These are phyloP conservation scores for Melieria omissa DNA, from an alignment of 2,888 invertebrate genomes.

Conservation along the genomic window DNA sequence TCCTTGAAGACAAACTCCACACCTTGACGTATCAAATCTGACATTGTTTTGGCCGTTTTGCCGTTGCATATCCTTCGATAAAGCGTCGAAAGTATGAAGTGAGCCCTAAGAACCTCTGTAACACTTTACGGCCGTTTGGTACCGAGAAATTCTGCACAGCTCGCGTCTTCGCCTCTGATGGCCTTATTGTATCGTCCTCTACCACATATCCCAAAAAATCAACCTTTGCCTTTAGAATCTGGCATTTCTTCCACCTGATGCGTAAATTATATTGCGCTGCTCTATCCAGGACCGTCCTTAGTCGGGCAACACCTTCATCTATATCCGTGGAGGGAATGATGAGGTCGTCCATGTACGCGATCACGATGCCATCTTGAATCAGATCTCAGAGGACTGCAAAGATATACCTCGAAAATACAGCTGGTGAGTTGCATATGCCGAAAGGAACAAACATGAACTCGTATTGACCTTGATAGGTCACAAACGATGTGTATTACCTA, in stretches of 20 bases:
- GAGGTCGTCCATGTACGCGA: too few relatives aligned
- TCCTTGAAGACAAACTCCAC: conserved; percentile 33
- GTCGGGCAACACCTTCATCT: too few relatives aligned
- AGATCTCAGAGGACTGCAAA: too few relatives aligned
- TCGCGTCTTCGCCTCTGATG: conserved; percentile 32
- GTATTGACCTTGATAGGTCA: background rate
- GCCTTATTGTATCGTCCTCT: conserved; percentile 12
- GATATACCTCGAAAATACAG: too few relatives aligned
- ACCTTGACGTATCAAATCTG: conserved; percentile 24
- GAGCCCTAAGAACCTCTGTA: conserved; percentile 38
- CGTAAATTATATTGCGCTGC: conserved; percentile 25
- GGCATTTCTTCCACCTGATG: conserved; percentile 41
- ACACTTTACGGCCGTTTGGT: conserved; percentile 18
- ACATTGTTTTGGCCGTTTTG: conserved; percentile 56
- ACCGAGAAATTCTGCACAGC: conserved; percentile 32
- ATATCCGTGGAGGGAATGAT: too few relatives aligned
- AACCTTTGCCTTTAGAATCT: conserved; percentile 33
- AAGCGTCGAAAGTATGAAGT: conserved; percentile 39
- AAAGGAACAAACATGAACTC: too few relatives aligned
- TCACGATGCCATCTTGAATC: too few relatives aligned
- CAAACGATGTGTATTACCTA: background rate
- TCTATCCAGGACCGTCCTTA: too few relatives aligned
- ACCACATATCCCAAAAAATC: conserved; percentile 27
- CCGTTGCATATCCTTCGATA: conserved; percentile 41
- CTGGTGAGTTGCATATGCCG: too few relatives aligned